Base-by-base conservation (phyloP, 2,888 invertebrate genomes). In the Hesperia comma region DNA sequence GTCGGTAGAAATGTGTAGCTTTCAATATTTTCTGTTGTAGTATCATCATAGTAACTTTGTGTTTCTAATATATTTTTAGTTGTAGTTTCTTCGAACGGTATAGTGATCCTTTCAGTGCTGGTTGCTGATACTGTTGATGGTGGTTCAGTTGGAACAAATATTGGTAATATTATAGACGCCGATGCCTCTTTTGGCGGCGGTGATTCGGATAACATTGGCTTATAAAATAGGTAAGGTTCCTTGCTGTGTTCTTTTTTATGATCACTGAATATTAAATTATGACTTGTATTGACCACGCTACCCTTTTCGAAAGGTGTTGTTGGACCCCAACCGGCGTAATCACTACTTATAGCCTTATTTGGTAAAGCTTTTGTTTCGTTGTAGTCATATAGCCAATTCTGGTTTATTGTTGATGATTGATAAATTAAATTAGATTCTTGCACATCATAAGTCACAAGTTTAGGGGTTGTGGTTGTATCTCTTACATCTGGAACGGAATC, bases 381-480 rank as follows among this genome's bases (percentile, higher is more conserved):
- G 37, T 72, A 71, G 62, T 83, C 77, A 37, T 43, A 61, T 67
- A 86, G 81, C 93, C 93, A 94, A 68, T 93, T 92, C 64, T 92
- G 87, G 71, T 81, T 89, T 5, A 89, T 83, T 49, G 93, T 94
- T 49, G 94, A 95, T 10, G 95, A 94, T 72, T 95, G 95, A 75
- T 95, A 95, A 63, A 95, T 93, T 66, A 95, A 85, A 79, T 95
- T 95, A 2, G 95, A 92, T 79, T 95, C 94, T 80, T 95, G 94
- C 8, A 95, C 82, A 41, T 94, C 84, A 69, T 87, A 94, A 2
- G 92, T 87, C n/a, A 77, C 70, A 49, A 74, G 62, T 46, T 74
- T 75, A n/a, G 77, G 74, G 8, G 61, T 68, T 78, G 81, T 58
- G 78, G 82, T 86, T 10, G 83, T 76, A 43, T 83, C 82, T 71